Evolutionary conservation across 2,797 vertebrate genomes (phyloP).

Genomic region (Premnoplex brunnescens): DNA sequence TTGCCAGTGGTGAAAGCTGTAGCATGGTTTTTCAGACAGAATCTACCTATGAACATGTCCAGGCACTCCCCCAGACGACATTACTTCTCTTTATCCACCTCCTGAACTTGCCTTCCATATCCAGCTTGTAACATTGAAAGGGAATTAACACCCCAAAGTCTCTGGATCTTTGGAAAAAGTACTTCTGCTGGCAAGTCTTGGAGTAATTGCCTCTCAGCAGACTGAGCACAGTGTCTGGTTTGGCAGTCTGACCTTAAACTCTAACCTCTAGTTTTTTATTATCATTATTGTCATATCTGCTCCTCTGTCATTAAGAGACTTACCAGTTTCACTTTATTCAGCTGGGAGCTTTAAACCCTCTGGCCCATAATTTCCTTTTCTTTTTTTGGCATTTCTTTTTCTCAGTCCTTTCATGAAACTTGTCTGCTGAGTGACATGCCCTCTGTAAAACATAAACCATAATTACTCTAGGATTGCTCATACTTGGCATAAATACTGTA

Average conservation of each 20-base stretch:
- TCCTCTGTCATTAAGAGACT: constrained; percentile 49
- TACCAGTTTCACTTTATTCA: constrained; percentile 45
- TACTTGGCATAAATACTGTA: constrained; percentile 63
- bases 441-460: constrained; percentile 56
- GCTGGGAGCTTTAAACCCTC: constrained; percentile 56
- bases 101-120: not conserved
- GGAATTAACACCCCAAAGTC: constrained; percentile 7
- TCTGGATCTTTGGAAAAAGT: constrained; percentile 7
- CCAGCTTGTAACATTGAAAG: not conserved
- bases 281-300: constrained; percentile 45
- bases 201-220: constrained; percentile 42
- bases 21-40: not conserved
- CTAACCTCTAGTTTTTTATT: constrained; percentile 40
- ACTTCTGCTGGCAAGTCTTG: constrained; percentile 4
- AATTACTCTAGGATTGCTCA: constrained; percentile 57
- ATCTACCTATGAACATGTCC: not conserved
- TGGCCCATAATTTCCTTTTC: constrained; percentile 55
- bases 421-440: constrained; percentile 58
- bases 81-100: not conserved
- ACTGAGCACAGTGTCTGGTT: constrained; percentile 10
- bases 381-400: constrained; percentile 47
- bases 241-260: constrained; percentile 56
- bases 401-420: constrained; percentile 56
- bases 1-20: not conserved
- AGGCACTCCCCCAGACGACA: not conserved